These are phyloP conservation scores for Ctenicera cuprea DNA, from an alignment of 2,888 invertebrate genomes.

Conservation along the genomic window DNA sequence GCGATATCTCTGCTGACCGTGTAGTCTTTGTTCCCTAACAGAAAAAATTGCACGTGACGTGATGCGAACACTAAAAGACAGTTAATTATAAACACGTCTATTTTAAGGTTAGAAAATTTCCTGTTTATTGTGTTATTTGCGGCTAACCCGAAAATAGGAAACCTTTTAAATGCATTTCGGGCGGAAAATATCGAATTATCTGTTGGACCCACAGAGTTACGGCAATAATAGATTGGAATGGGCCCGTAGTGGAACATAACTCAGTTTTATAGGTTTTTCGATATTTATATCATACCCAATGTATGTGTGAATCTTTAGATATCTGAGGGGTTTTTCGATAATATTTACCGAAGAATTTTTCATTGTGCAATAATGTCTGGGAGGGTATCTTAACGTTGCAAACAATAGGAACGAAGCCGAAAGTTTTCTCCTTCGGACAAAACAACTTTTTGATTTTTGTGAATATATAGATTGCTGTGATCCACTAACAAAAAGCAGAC, in stretches of 20 bases:
- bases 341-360: neutral
- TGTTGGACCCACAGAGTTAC: neutral
- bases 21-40: too few relatives aligned
- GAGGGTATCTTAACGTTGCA: too few relatives aligned
- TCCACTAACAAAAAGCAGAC: too few relatives aligned
- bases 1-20: too few relatives aligned
- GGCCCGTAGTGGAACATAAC: slow-evolving; percentile 10
- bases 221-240: slow-evolving; percentile 12
- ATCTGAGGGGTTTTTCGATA: neutral
- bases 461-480: too few relatives aligned
- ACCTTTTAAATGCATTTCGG: slow-evolving; percentile 8
- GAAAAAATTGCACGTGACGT: too few relatives aligned
- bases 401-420: too few relatives aligned
- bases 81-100: neutral
- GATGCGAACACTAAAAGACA: too few relatives aligned
- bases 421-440: too few relatives aligned
- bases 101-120: neutral
- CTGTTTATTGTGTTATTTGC: slow-evolving; percentile 15
- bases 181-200: slow-evolving; percentile 17
- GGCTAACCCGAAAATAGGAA: neutral
- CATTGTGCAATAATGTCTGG: too few relatives aligned
- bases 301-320: slow-evolving; percentile 18
- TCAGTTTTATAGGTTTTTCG: slow-evolving; percentile 21
- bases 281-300: slow-evolving; percentile 14
- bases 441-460: too few relatives aligned